Evolutionary conservation across 1,140 invertebrate species (phyloP), one percentile per base, ranked within the genome.

Genomic region (Cryptotermes secundus): DNA sequence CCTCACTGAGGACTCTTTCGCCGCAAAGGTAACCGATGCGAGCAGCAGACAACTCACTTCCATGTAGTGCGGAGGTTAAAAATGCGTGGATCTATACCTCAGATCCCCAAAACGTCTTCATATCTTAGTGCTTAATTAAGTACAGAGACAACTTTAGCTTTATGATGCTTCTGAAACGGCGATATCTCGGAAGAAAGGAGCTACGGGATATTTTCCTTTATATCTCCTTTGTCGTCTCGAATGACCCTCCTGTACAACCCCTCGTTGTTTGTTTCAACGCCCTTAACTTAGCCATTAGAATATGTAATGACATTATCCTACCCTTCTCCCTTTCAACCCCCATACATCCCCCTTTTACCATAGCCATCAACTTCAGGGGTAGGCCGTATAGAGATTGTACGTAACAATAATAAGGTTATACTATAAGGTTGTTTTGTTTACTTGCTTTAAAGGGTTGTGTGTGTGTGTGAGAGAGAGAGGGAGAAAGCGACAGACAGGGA

Each of bases 241-340:
- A 7, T 72, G 26, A 72, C 59, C 59, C 59, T n/a, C 22, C 59
- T 72, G 12, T n/a, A n/a, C 59, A 31, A 72, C 59, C 59, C 59
- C n/a, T 31, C 0, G 6, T 72, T 72, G 59, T 72, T 72, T 72
- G 59, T 72, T 31, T 72, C 59, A 72, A 26, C 59, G 59, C 59
- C 59, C n/a, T 72, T 72, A 72, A 72, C 59, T 72, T 72, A 72
- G 59, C 59, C 59, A 72, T 72, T 72, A 72, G 59, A 72, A 72
- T 72, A 31, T 72, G 59, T 72, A 72, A 72, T 72, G 59, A 72
- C n/a, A 72, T 72, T 72, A 9, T 72, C 53, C 59, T 72, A n/a
- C 59, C 26, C 59, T 72, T 31, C 59, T 72, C 59, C 9, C 26
- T 31, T 16, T 31, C 26, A n/a, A 26, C 59, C 59, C 59, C 59